A percentile compares a stretch with the other conserved stretches of the same genome.
These are phyloP conservation scores for Penaeus japonicus DNA, from an alignment of 1,140 invertebrate genomes.

Conservation along the genomic window DNA sequence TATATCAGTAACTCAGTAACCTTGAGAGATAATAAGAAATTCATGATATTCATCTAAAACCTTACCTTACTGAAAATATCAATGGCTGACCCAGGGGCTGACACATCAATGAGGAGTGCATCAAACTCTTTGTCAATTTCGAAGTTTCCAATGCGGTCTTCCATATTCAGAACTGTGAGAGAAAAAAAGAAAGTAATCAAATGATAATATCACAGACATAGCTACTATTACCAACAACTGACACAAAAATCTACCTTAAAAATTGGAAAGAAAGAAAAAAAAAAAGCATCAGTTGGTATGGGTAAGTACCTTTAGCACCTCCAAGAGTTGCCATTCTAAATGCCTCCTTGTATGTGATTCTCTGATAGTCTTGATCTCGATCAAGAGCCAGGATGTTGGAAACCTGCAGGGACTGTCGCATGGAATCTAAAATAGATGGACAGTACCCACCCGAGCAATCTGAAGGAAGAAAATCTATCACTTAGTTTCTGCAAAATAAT, in stretches of 20 bases:
- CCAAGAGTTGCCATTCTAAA: constrained; percentile 87
- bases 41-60: not conserved
- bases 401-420: constrained; percentile 76
- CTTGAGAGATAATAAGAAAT: not conserved
- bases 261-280: not conserved
- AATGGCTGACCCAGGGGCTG: constrained; percentile 61
- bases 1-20: no score
- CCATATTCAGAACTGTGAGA: constrained; percentile 75
- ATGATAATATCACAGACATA: not conserved
- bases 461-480: constrained; percentile 60
- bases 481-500: not conserved
- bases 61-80: constrained; percentile 60
- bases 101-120: constrained; percentile 73
- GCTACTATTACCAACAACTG: not conserved
- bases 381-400: constrained; percentile 74
- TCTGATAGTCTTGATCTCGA: constrained; percentile 65
- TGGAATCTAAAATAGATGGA: constrained; percentile 78
- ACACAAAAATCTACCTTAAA: not conserved
- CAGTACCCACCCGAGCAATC: constrained; percentile 85
- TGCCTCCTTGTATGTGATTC: constrained; percentile 78
- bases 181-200: constrained; percentile 57
- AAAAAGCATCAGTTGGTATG: constrained; percentile 35
- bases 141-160: constrained; percentile 80
- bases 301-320: constrained; percentile 76
- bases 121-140: constrained; percentile 84